A percentile compares a stretch with the other conserved stretches of the same genome.
Conservation (phyloP, 2,113 vertebrate genomes). For the Amphilophus citrinellus region DNA sequence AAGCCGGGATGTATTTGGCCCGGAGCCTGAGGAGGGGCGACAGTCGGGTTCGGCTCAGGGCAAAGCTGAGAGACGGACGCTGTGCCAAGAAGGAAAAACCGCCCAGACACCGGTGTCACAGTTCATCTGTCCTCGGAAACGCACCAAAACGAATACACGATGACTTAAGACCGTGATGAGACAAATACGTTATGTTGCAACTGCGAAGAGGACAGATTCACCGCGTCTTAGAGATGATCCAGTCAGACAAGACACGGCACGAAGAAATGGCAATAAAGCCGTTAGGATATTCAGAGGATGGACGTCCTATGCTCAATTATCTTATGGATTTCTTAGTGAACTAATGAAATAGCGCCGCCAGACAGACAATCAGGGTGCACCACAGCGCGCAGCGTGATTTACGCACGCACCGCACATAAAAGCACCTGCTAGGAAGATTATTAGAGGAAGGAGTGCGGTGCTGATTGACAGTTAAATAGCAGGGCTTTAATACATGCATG, state of each 20-base stretch:
- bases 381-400: slow-evolving; percentile 79
- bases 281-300: slow-evolving; percentile 34
- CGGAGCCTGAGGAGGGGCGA: slow-evolving; percentile 35
- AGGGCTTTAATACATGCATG: background rate
- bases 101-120: slow-evolving; percentile 63
- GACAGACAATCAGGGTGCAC: slow-evolving; percentile 54
- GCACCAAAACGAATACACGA: slow-evolving; percentile 43
- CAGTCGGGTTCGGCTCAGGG: slow-evolving; percentile 52
- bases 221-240: slow-evolving; percentile 43
- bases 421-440: slow-evolving; percentile 82
- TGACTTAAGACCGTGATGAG: slow-evolving; percentile 51
- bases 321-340: slow-evolving; percentile 53
- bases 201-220: slow-evolving; percentile 33
- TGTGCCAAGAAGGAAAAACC: slow-evolving; percentile 63
- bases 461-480: slow-evolving; percentile 63
- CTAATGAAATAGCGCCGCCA: slow-evolving; percentile 72
- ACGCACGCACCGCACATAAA: slow-evolving; percentile 78
- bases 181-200: slow-evolving; percentile 54
- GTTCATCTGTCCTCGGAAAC: slow-evolving; percentile 56
- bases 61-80: slow-evolving; percentile 47
- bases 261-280: slow-evolving; percentile 9
- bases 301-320: slow-evolving; percentile 54
- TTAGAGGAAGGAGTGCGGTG: slow-evolving; percentile 75
- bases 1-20: slow-evolving; percentile 58
- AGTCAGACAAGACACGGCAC: slow-evolving; percentile 33